Evolutionary conservation across 2,888 invertebrate genomes (phyloP), one percentile per base, ranked within the genome.

Genomic region (Campaea margaritaria): DNA sequence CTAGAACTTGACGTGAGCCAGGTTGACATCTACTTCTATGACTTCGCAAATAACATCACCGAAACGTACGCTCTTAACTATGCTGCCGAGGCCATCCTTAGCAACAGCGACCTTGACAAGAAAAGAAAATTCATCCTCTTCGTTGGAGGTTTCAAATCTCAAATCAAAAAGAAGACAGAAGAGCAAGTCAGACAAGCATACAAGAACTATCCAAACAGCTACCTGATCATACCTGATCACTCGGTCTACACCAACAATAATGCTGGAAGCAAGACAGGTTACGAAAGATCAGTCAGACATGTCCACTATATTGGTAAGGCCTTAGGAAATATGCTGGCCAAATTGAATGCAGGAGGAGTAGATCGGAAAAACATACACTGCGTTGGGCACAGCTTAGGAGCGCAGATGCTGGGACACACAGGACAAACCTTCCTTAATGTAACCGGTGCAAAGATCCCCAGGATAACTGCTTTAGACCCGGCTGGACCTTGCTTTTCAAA

Each of bases 121-220:
- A 74, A 70, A 1, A 87, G 76, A 38, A 81, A 81, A 58, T 84
- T 89, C 61, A 76, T 88, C 12, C 68, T 91, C 64, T 91, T 87
- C 62, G 87, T 91, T 0, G 84, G 81, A 0, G 91, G 91, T 0
- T 91, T 81, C 69, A 89, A 87, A 48, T 88, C 91, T 0, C 75
- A 85, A 38, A 91, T 92, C 31, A 79, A 85, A 62, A 89, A 86
- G 50, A 83, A 55, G 13, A 71, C 69, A 2, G 70, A 68, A 15
- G 65, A 69, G 44, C 65, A 62, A 16, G 64, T 75, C 0, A 58
- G 73, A n/a, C 67, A 73, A 15, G 68, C 70, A 0, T 73, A 73
- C 50, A 67, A 64, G 55, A 62, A 55, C 21, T 54, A 69, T 13
- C 70, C 72, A 0, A 67, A 74, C 39, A 70, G 63, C 36, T 74